These are phyloP conservation scores for Sciaenops ocellatus DNA, from an alignment of 2,797 vertebrate genomes.

Conservation along the genomic window DNA sequence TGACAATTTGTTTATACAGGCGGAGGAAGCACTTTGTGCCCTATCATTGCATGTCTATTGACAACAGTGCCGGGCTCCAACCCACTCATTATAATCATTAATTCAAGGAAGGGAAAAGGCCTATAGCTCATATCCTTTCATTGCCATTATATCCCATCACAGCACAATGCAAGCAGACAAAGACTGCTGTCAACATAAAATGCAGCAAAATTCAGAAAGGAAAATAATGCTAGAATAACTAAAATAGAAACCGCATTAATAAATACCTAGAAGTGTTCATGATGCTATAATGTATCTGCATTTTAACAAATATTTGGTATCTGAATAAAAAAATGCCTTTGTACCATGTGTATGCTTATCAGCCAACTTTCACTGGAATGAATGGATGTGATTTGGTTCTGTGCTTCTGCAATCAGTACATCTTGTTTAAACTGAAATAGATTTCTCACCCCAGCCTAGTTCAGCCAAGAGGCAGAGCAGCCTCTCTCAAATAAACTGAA, in stretches of 20 bases:
- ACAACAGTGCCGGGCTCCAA: conserved; percentile 63
- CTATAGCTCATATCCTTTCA: conserved; percentile 57
- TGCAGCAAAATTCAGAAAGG: conserved; percentile 30
- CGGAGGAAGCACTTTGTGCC: conserved; percentile 56
- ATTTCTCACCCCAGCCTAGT: conserved; percentile 71
- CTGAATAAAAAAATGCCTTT: conserved; percentile 44
- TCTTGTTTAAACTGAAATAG: conserved; percentile 80
- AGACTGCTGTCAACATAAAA: conserved; percentile 47
- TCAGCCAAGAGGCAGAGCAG: conserved; percentile 78
- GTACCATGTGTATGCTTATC: conserved; percentile 39
- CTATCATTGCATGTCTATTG: conserved; percentile 60
- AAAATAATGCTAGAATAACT: conserved; percentile 20
- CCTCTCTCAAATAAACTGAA: conserved; percentile 67
- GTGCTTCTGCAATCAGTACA: conserved; percentile 78
- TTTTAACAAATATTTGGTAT: conserved; percentile 60
- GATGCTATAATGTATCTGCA: conserved; percentile 32
- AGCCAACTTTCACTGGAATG: conserved; percentile 71
- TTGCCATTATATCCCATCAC: conserved; percentile 51
- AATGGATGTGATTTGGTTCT: conserved; percentile 80
- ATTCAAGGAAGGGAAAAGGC: conserved; percentile 50
- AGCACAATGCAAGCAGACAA: conserved; percentile 41
- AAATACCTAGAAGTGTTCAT: conserved; percentile 38
- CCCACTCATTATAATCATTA: conserved; percentile 72
- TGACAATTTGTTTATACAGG: conserved; percentile 67
- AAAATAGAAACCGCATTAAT: conserved; percentile 13